A percentile compares a stretch with the other conserved stretches of the same genome.
These are phyloP conservation scores for Galaxea fascicularis DNA, from an alignment of 92 coral and sea anemone genomes.

Conservation along the genomic window DNA sequence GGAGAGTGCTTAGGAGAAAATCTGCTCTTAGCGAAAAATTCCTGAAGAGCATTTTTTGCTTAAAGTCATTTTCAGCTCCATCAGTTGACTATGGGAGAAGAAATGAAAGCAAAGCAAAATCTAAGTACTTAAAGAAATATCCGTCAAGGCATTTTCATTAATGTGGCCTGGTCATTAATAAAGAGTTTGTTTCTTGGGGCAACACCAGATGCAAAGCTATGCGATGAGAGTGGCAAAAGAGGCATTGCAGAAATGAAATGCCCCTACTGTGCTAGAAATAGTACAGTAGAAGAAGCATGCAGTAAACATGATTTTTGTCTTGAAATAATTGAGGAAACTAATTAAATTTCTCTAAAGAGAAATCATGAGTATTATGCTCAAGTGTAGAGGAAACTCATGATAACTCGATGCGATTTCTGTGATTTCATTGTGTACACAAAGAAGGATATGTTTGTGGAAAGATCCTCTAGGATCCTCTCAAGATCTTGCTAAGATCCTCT, in stretches of 20 bases:
- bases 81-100: conserved; percentile 58
- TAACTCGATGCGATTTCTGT: conserved; percentile 54
- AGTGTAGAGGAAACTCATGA: conserved; percentile 59
- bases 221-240: conserved; percentile 48
- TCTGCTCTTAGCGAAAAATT: conserved; percentile 44
- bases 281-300: conserved; percentile 42
- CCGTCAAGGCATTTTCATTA: conserved; percentile 45
- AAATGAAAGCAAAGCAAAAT: conserved; percentile 53
- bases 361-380: conserved; percentile 48
- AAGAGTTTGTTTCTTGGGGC: conserved; percentile 48
- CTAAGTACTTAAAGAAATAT: conserved; percentile 38
- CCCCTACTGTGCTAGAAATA: conserved; percentile 61
- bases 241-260: conserved; percentile 59
- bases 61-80: conserved; percentile 45
- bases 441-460: conserved; percentile 53
- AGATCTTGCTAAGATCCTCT: too few species aligned
- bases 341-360: conserved; percentile 41
- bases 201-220: conserved; percentile 46
- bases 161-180: conserved; percentile 38
- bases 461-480: too few species aligned
- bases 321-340: conserved; percentile 38
- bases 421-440: conserved; percentile 60
- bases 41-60: conserved; percentile 48
- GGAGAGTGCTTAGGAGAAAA: conserved; percentile 52
- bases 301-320: conserved; percentile 36